Evolutionary conservation across 2,888 invertebrate genomes (phyloP).

Genomic region (Drosophila prolongata): DNA sequence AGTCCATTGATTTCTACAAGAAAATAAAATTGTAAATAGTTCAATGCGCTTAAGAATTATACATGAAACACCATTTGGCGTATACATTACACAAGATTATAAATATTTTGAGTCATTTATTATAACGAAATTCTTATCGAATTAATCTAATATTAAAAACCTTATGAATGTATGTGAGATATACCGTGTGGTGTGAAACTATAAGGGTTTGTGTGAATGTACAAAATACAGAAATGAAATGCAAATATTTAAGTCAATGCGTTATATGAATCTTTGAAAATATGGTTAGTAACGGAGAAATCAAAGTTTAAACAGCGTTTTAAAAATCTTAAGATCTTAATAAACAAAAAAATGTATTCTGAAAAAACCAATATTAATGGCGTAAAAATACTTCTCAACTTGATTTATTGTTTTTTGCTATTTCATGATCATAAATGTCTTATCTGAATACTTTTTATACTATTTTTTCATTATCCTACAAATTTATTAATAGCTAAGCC

Average conservation of each 20-base stretch:
- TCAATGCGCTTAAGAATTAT: conserved; percentile 16
- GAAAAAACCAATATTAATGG: too few species aligned
- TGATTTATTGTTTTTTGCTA: too few species aligned
- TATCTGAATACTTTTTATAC: too few species aligned
- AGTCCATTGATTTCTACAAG: conserved; percentile 66
- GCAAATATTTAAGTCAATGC: conserved; percentile 6
- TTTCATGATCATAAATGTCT: too few species aligned
- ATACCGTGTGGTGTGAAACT: neutral
- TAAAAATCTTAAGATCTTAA: neutral
- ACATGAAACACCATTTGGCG: conserved; percentile 5
- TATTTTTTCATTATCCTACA: too few species aligned
- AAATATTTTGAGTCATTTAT: conserved; percentile 27
- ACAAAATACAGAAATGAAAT: conserved; percentile 13
- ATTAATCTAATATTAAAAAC: conserved; percentile 47
- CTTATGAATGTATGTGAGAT: conserved; percentile 7
- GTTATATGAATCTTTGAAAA: neutral
- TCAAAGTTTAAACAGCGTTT: too few species aligned
- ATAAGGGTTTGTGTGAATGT: conserved; percentile 1
- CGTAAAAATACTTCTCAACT: too few species aligned
- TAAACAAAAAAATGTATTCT: neutral
- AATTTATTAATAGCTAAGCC: too few species aligned
- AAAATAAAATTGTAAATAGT: conserved; percentile 68
- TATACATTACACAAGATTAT: conserved; percentile 10
- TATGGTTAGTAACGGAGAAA: neutral
- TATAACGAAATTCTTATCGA: conserved; percentile 76